phyloP scores from a whole-genome alignment of 1,140 invertebrate species.

The Sycophila sp. region DNA sequence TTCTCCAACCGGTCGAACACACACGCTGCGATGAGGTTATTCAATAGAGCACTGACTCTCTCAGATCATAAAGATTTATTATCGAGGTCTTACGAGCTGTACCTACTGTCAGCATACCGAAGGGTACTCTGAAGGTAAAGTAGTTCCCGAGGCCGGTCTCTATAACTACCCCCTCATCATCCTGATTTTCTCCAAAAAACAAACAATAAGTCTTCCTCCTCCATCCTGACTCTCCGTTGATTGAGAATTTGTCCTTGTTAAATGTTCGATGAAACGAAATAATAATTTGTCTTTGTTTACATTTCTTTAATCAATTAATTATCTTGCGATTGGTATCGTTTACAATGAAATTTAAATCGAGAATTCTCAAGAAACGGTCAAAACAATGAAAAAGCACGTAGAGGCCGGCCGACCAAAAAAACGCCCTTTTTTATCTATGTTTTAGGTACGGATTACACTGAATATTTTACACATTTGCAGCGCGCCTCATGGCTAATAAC shows the following conservation, averaged over 20 bases:
- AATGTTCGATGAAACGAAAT: neutral
- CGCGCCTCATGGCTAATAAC: slow-evolving; percentile 52
- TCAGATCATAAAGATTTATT: slow-evolving; percentile 61
- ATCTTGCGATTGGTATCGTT: too few relatives aligned
- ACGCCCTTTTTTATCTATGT: slow-evolving; percentile 60
- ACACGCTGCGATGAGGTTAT: slow-evolving; percentile 55
- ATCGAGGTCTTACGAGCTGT: slow-evolving; percentile 65
- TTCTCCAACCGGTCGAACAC: slow-evolving; percentile 36
- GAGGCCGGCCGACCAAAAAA: slow-evolving; percentile 61
- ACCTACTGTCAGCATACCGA: slow-evolving; percentile 64
- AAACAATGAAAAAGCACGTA: slow-evolving; percentile 2
- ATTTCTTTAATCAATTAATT: neutral
- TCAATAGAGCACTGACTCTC: slow-evolving; percentile 65
- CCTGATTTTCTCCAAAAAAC: neutral
- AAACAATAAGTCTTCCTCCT: neutral
- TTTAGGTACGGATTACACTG: slow-evolving; percentile 66
- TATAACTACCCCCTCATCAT: slow-evolving; percentile 30
- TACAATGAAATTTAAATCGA: too few relatives aligned
- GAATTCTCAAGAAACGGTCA: neutral
- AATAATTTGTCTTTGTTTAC: neutral
- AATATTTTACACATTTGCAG: slow-evolving; percentile 55
- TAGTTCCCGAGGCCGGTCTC: slow-evolving; percentile 66
- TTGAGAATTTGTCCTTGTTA: slow-evolving; percentile 14
- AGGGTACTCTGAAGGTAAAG: slow-evolving; percentile 67
- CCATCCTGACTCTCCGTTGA: neutral